Base-by-base conservation (phyloP, 2,113 vertebrate species). In the Desmodus rotundus region DNA sequence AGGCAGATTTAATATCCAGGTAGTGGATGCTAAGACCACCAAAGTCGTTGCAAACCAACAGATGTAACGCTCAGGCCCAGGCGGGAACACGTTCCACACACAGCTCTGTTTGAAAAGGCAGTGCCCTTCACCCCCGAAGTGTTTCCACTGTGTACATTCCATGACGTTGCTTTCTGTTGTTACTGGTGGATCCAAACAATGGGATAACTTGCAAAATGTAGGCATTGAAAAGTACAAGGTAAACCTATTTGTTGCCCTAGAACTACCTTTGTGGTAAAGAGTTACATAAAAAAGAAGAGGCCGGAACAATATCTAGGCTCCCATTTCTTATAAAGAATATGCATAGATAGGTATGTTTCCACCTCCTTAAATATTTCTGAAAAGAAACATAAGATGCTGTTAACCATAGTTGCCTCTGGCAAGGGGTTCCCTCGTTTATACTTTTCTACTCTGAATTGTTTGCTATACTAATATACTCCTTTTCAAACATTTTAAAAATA, bases 101-200 rank as follows among this genome's bases (percentile, higher is more conserved):
- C 24, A 68, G 47, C 13, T 65, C 31, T 22, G 5, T 1, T 3
- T 38, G n/a, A 6, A 52, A 63, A 65, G 38, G 22, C 26, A 9
- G 2, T 1, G 3, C 56, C 5, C 58, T 22, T 16, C 41, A 2
- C 2, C 1, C 1, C 5, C 0, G 0, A 4, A 38, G n/a, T 3
- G 7, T n/a, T 45, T 67, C 3, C 10, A 1, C 50, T 12, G 17
- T 7, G 2, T 73, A 3, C 4, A 13, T 13, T 31, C 38, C 43
- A 24, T 12, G 45, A 50, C 33, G 33, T 28, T 17, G 3, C 22
- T 16, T 10, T 22, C 3, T 5, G n/a, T 17, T 36, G 33, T 4
- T 41, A 22, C 17, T 28, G 3, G 26, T 16, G 2, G 47, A 13
- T 2, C 31, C 28, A 2, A 0, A 3, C 4, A 31, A 61, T 0